Percentiles rank a stretch among this genome's conserved stretches.
These are phyloP conservation scores for Perodicticus potto DNA, from an alignment of 2,797 vertebrate genomes.

Conservation along the genomic window DNA sequence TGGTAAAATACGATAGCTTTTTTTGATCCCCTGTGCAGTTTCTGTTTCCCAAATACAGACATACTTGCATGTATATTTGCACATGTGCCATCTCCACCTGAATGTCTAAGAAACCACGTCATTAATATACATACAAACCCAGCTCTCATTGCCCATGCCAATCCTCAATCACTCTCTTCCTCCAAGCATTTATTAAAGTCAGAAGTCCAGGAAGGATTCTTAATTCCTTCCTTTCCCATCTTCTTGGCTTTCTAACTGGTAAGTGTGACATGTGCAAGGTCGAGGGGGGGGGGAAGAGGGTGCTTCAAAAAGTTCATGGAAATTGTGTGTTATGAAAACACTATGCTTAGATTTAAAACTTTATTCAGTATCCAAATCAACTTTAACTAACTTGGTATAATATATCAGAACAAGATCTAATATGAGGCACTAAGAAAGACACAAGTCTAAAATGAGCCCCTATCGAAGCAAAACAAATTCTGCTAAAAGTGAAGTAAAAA, in stretches of 20 bases:
- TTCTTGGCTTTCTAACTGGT: background rate
- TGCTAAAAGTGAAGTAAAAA: background rate
- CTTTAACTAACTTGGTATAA: background rate
- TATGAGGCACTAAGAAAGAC: background rate
- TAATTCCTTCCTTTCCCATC: background rate
- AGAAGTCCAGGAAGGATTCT: background rate
- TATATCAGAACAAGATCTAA: background rate
- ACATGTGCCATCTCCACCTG: background rate
- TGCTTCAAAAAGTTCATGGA: background rate
- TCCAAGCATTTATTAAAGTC: background rate
- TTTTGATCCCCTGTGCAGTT: background rate
- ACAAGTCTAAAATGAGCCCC: background rate
- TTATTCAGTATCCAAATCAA: background rate
- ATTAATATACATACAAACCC: background rate
- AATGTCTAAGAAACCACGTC: background rate
- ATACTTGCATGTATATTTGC: background rate
- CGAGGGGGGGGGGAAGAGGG: no score
- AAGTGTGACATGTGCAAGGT: background rate
- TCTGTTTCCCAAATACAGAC: background rate
- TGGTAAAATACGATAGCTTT: no score
- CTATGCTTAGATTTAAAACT: background rate
- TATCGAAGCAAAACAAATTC: background rate
- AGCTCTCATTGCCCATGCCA: no score
- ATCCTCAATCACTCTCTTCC: background rate
- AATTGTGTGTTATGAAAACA: background rate